Evolutionary conservation across 2,113 vertebrate genomes (phyloP).

Genomic region (Sula dactylatra): DNA sequence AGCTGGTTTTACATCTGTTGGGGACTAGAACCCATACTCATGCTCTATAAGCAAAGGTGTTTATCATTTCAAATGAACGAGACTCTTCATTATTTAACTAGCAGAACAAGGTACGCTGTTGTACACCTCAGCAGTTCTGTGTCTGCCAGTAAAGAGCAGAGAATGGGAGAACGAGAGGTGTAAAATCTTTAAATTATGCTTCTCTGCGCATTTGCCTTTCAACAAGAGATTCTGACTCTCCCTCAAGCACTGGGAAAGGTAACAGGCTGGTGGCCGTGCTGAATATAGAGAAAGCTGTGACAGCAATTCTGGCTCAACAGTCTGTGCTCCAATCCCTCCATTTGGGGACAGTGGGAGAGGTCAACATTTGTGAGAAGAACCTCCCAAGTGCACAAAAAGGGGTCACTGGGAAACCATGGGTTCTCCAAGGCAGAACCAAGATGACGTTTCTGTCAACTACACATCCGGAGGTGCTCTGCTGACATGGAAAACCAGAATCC

Average conservation of each 20-base stretch:
- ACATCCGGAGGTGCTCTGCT: not conserved
- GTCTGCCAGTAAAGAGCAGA: not conserved
- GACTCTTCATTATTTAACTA: not conserved
- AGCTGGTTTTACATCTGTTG: not conserved
- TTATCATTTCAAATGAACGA: not conserved
- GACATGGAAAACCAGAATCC: not conserved
- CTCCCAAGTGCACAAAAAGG: not conserved
- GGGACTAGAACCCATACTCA: not conserved
- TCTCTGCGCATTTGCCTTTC: not conserved
- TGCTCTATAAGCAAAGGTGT: not conserved
- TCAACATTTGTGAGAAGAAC: not conserved
- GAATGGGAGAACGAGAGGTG: not conserved
- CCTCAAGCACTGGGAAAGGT: not conserved
- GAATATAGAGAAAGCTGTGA: not conserved
- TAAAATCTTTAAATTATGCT: not conserved
- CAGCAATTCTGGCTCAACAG: not conserved
- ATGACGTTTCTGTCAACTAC: fast-evolving
- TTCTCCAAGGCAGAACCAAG: not conserved
- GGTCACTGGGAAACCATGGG: not conserved
- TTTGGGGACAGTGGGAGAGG: not conserved
- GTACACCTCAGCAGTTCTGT: not conserved
- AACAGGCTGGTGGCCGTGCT: not conserved
- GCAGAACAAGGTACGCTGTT: not conserved
- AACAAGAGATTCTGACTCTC: not conserved
- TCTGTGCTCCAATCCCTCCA: not conserved